These are phyloP conservation scores for Alexandromys fortis DNA, from an alignment of 2,113 vertebrate species.

Conservation along the genomic window DNA sequence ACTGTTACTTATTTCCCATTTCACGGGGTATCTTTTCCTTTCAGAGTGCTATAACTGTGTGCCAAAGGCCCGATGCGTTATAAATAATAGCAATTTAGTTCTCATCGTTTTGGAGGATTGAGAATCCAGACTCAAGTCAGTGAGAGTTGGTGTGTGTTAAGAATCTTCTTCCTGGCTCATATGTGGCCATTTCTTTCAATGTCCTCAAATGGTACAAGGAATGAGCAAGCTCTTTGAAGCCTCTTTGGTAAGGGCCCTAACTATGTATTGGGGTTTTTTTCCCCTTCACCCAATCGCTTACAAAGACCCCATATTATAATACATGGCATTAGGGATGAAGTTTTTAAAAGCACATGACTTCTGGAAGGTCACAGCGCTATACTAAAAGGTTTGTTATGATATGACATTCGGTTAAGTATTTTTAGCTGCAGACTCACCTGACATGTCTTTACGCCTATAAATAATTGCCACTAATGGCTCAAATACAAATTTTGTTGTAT, in stretches of 20 bases:
- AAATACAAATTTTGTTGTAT: neutral
- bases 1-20: slow-evolving; percentile 9
- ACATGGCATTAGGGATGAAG: neutral
- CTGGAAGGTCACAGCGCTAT: neutral
- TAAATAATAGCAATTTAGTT: neutral
- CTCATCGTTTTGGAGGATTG: neutral
- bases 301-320: neutral
- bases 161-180: neutral
- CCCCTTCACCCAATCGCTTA: neutral
- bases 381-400: neutral
- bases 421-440: neutral
- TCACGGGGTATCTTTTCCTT: neutral
- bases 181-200: neutral
- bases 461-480: neutral
- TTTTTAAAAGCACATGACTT: neutral
- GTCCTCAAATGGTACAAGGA: neutral
- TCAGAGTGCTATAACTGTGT: neutral
- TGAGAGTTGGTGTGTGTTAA: neutral
- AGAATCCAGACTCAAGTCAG: neutral
- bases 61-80: neutral
- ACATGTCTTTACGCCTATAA: neutral
- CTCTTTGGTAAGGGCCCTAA: neutral
- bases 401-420: neutral
- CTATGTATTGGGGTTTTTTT: neutral
- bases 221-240: neutral